These are phyloP conservation scores for Desmophyllum pertusum DNA, from an alignment of 92 coral and sea anemone genomes.

Conservation along the genomic window DNA sequence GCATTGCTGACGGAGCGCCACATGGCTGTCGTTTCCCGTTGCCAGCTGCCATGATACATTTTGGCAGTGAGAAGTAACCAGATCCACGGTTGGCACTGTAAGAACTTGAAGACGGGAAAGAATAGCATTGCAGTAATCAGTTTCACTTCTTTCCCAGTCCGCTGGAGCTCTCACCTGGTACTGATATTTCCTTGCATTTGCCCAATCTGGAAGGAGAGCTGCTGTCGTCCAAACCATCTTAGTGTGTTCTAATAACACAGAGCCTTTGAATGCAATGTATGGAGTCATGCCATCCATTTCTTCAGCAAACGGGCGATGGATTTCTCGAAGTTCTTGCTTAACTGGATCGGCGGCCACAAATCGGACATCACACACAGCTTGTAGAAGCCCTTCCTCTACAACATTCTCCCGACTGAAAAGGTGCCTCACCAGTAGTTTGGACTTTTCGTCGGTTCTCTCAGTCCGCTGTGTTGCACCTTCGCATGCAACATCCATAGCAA, in stretches of 20 bases:
- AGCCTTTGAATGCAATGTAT: slow-evolving; percentile 58
- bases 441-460: slow-evolving; percentile 49
- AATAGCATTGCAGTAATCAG: neutral
- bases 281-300: slow-evolving; percentile 21
- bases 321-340: neutral
- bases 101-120: slow-evolving; percentile 45
- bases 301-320: slow-evolving; percentile 51
- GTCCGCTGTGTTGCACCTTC: slow-evolving; percentile 39
- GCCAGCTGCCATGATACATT: slow-evolving; percentile 48
- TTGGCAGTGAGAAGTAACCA: slow-evolving; percentile 70
- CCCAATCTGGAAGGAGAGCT: slow-evolving; percentile 55
- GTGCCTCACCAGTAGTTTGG: slow-evolving; percentile 42
- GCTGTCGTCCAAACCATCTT: slow-evolving; percentile 67
- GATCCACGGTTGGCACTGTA: slow-evolving; percentile 52
- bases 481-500: slow-evolving; percentile 56
- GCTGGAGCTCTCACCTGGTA: neutral
- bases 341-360: slow-evolving; percentile 59
- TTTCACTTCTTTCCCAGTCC: neutral
- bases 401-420: slow-evolving; percentile 36
- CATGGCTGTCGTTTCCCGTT: slow-evolving; percentile 24
- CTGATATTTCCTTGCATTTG: slow-evolving; percentile 33
- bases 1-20: slow-evolving; percentile 6
- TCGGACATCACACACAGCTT: slow-evolving; percentile 34
- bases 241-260: slow-evolving; percentile 30
- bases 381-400: slow-evolving; percentile 26